phyloP scores from a whole-genome alignment of 2,797 vertebrate genomes.

The Botia kubotai region DNA sequence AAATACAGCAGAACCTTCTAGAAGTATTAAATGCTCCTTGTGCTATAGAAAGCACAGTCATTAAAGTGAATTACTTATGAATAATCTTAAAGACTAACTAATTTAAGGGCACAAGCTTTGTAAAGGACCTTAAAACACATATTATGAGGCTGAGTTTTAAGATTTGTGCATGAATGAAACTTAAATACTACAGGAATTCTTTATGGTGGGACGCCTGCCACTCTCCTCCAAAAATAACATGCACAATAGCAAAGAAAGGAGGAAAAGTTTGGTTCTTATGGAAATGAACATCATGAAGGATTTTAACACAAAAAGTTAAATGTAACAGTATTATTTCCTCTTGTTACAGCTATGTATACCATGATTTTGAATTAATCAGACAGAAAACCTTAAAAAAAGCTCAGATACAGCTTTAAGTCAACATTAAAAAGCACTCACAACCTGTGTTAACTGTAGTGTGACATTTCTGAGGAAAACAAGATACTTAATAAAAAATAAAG shows the following conservation, averaged over 20 bases:
- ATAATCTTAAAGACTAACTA: not conserved
- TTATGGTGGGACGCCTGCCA: slow-evolving; percentile 1
- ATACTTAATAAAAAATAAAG: no score
- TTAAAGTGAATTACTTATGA: slow-evolving; percentile 11
- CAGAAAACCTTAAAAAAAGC: not conserved
- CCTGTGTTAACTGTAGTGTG: no score
- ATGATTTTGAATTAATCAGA: not conserved
- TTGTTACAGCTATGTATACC: not conserved
- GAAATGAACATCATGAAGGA: slow-evolving; percentile 37
- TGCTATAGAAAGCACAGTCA: not conserved
- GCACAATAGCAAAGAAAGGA: not conserved
- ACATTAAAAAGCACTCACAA: no score
- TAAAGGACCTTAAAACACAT: not conserved
- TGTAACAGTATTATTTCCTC: not conserved
- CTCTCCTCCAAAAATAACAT: slow-evolving; percentile 22
- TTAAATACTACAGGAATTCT: slow-evolving; percentile 21
- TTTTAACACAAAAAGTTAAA: slow-evolving; percentile 4
- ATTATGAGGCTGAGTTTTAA: not conserved
- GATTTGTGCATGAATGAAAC: not conserved
- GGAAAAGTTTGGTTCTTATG: slow-evolving; percentile 11
- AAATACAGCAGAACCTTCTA: slow-evolving; percentile 27
- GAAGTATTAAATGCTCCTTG: slow-evolving; percentile 7
- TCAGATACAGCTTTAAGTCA: not conserved
- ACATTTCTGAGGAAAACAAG: no score
- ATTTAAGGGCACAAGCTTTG: not conserved